phyloP scores from a whole-genome alignment of 2,888 invertebrate genomes.

The Cyclophora albipunctata region DNA sequence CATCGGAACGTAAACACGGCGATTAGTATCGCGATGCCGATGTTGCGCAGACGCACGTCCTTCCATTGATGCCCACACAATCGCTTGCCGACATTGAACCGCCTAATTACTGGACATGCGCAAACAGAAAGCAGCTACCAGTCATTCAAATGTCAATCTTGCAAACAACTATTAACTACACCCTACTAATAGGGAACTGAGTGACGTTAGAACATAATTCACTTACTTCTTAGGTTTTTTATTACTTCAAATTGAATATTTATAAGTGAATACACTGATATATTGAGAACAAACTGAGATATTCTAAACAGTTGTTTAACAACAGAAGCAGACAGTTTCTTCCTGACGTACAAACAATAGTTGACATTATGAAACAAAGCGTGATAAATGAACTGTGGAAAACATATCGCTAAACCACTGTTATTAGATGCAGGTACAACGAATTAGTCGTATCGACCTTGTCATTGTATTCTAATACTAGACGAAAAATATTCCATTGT shows the following conservation, averaged over 20 bases:
- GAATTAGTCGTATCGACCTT: conserved; percentile 43
- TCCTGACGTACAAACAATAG: no score
- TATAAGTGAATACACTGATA: background rate
- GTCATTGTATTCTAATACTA: conserved; percentile 60
- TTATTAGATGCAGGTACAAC: conserved; percentile 15
- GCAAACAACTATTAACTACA: conserved; percentile 25
- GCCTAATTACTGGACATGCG: conserved; percentile 50
- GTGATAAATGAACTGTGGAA: background rate
- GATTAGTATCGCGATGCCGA: conserved; percentile 14
- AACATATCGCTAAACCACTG: background rate
- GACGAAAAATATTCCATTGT: conserved; percentile 58
- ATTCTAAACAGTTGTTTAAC: background rate
- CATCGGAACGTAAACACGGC: conserved; percentile 7
- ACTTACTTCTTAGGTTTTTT: background rate
- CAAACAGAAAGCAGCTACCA: conserved; percentile 29
- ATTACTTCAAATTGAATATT: no score
- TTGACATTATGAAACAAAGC: no score
- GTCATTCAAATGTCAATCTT: conserved; percentile 56
- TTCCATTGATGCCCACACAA: conserved; percentile 36
- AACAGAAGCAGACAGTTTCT: no score
- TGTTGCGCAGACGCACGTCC: conserved; percentile 25
- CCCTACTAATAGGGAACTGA: conserved; percentile 15
- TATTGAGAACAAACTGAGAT: background rate
- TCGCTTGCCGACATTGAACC: conserved; percentile 48
- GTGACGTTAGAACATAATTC: background rate